phyloP scores from a whole-genome alignment of 2,113 vertebrate species.

The Turdus rufiventris region DNA sequence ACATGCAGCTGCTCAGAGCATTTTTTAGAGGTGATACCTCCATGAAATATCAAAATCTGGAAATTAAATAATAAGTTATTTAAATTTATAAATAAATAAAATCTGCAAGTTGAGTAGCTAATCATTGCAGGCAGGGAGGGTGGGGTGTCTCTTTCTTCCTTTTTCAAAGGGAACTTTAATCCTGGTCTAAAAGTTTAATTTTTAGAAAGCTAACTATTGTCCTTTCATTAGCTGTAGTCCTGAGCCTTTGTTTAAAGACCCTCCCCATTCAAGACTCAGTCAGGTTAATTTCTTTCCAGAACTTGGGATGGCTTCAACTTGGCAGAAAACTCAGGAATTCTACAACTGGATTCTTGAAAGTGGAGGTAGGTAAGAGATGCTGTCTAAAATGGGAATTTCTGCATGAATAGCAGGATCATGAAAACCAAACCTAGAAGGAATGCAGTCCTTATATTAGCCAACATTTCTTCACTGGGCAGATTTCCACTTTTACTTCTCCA shows the following conservation, averaged over 20 bases:
- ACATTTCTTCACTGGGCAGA: background rate
- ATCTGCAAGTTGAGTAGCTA: background rate
- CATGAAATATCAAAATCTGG: background rate
- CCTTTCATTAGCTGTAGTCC: background rate
- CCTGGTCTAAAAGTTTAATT: background rate
- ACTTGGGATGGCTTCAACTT: constrained; percentile 40
- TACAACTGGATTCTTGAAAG: constrained; percentile 67
- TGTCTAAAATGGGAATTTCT: background rate
- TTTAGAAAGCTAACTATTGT: background rate
- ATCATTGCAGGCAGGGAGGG: background rate
- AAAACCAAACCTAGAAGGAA: background rate
- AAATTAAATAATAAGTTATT: background rate
- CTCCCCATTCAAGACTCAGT: background rate
- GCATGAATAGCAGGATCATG: background rate
- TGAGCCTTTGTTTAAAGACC: background rate
- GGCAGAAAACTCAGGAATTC: constrained; percentile 64
- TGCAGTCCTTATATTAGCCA: background rate
- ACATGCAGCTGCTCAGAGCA: background rate
- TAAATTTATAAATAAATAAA: background rate
- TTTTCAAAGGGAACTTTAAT: background rate
- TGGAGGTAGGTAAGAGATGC: constrained; percentile 58
- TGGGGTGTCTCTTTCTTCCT: rapidly evolving
- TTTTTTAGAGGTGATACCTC: background rate
- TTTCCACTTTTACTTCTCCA: background rate
- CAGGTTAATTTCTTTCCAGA: background rate